Evolutionary conservation across 1,140 invertebrate species (phyloP).

Genomic region (Conus ventricosus): DNA sequence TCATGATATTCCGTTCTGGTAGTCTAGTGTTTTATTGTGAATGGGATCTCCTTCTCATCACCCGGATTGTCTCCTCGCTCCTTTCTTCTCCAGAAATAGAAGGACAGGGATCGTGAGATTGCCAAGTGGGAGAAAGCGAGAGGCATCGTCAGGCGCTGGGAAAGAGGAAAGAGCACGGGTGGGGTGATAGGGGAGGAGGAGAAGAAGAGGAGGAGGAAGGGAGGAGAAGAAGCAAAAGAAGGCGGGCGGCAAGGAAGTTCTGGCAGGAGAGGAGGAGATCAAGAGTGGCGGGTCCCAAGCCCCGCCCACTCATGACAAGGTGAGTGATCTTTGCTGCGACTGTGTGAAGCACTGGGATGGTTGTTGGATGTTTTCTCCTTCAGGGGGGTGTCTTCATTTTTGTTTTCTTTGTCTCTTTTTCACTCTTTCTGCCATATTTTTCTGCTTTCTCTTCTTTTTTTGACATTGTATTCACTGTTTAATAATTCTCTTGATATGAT

Average conservation of each 20-base stretch:
- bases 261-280: too few relatives aligned
- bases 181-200: too few relatives aligned
- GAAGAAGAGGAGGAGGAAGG: not conserved
- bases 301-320: constrained; percentile 25
- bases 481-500: too few relatives aligned
- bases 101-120: constrained; percentile 33
- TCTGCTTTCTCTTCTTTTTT: not conserved
- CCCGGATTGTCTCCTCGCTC: too few relatives aligned
- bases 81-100: constrained; percentile 2
- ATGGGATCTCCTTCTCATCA: too few relatives aligned
- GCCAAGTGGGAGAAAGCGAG: not conserved
- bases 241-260: too few relatives aligned
- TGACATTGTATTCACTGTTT: too few relatives aligned
- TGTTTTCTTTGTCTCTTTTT: not conserved
- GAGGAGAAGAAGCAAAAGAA: too few relatives aligned
- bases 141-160: not conserved
- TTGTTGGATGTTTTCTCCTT: too few relatives aligned
- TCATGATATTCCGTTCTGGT: too few relatives aligned
- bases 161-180: not conserved
- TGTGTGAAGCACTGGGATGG: not conserved
- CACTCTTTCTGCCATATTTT: not conserved
- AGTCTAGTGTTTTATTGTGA: too few relatives aligned
- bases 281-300: not conserved
- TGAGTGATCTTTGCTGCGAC: not conserved
- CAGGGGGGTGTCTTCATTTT: not conserved